phyloP scores from a whole-genome alignment of 2,113 vertebrate genomes.

The Dendropsophus ebraccatus region DNA sequence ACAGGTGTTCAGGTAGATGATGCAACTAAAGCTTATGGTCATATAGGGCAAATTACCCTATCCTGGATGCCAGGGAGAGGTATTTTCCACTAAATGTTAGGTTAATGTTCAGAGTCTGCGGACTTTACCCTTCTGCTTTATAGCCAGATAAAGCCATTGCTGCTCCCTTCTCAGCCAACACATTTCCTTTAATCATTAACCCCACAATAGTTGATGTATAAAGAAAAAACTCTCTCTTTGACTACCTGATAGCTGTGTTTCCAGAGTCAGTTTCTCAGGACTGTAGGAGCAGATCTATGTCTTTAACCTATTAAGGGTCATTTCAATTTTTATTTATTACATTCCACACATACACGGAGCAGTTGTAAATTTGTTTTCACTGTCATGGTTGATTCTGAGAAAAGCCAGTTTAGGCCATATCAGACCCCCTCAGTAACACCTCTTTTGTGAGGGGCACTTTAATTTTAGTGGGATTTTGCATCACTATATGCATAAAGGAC shows the following conservation, averaged over 20 bases:
- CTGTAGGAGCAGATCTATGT: neutral
- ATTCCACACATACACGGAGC: neutral
- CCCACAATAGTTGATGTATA: neutral
- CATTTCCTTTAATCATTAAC: neutral
- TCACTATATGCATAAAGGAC: too few species aligned
- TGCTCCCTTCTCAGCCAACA: neutral
- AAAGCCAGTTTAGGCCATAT: neutral
- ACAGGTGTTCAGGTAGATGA: neutral
- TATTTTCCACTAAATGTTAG: neutral
- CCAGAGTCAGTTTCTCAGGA: neutral
- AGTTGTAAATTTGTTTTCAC: neutral
- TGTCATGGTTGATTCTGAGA: neutral
- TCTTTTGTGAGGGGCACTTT: neutral
- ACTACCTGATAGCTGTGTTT: neutral
- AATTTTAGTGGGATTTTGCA: too few species aligned
- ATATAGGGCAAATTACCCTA: neutral
- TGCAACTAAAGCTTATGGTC: neutral
- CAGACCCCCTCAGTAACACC: neutral
- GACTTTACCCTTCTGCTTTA: constrained; percentile 8
- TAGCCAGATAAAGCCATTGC: neutral
- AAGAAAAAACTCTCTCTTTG: neutral
- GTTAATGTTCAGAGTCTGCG: neutral
- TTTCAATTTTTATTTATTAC: neutral
- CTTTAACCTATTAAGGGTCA: neutral
- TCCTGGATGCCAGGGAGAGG: too few species aligned